A percentile compares a stretch with the other conserved stretches of the same genome.
Conservation (phyloP, 1,140 invertebrate species). For the Melanaphis sacchari region DNA sequence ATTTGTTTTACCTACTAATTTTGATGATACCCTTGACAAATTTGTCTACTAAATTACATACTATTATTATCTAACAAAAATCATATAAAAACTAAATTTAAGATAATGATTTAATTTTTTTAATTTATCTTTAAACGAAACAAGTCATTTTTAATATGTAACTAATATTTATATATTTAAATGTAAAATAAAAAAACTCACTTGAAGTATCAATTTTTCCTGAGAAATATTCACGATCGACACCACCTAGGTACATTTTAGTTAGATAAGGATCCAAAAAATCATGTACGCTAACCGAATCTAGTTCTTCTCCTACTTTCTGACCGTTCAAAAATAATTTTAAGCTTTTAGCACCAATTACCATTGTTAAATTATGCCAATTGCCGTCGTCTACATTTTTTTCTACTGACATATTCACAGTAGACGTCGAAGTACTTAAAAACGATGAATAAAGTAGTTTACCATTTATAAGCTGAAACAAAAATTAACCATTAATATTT, state of each 20-base stretch:
- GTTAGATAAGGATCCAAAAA: slow-evolving; percentile 90
- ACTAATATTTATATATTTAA: not conserved
- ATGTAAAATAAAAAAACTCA: slow-evolving; percentile 58
- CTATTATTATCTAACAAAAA: not conserved
- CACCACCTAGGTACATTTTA: slow-evolving; percentile 78
- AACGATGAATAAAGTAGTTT: slow-evolving; percentile 46
- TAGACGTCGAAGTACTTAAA: slow-evolving; percentile 49
- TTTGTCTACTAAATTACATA: not conserved
- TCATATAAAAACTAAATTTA: not conserved
- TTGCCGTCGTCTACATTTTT: slow-evolving; percentile 72
- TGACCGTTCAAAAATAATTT: slow-evolving; percentile 74
- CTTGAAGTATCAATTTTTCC: slow-evolving; percentile 66
- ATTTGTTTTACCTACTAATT: not conserved
- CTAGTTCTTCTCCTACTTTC: slow-evolving; percentile 82
- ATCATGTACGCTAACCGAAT: slow-evolving; percentile 84
- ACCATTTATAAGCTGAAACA: slow-evolving; percentile 32
- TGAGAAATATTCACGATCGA: slow-evolving; percentile 68
- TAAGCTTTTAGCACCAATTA: slow-evolving; percentile 73
- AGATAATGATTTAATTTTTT: too few relatives aligned
- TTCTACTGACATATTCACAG: slow-evolving; percentile 81
- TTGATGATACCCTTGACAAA: not conserved
- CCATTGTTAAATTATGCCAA: slow-evolving; percentile 85
- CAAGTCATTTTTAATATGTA: not conserved
- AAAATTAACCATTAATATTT: not conserved
- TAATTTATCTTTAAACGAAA: not conserved